Conservation (phyloP, 2,797 vertebrate genomes). For the Pempheris klunzingeri region DNA sequence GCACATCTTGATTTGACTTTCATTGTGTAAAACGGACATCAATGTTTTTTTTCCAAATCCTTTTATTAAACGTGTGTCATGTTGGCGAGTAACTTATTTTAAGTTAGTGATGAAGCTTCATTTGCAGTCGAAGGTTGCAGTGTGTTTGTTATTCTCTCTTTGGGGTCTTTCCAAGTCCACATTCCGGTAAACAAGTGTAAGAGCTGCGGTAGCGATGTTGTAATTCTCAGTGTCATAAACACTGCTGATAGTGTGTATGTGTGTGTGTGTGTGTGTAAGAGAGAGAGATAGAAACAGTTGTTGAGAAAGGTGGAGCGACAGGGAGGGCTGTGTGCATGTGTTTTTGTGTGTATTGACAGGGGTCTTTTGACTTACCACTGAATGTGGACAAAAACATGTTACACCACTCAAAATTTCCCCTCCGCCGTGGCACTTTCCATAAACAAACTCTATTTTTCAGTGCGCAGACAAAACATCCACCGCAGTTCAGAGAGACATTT, state of each 20-base stretch:
- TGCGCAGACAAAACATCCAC: conserved; percentile 74
- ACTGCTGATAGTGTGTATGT: conserved; percentile 44
- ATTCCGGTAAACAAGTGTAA: conserved; percentile 69
- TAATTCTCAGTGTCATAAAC: conserved; percentile 69
- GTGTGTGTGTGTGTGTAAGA: conserved; percentile 21
- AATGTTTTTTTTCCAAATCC: conserved; percentile 18
- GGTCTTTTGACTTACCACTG: conserved; percentile 67
- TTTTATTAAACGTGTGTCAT: conserved; percentile 16
- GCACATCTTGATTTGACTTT: conserved; percentile 54
- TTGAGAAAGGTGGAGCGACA: conserved; percentile 34
- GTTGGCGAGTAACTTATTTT: conserved; percentile 3
- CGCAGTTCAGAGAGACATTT: conserved; percentile 35
- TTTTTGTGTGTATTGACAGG: conserved; percentile 34
- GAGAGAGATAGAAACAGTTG: conserved; percentile 24
- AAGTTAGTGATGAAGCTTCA: conserved; percentile 22
- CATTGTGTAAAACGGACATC: conserved; percentile 13
- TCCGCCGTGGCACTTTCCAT: conserved; percentile 70
- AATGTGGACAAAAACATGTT: conserved; percentile 72
- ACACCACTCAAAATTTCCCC: conserved; percentile 73
- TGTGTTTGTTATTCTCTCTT: conserved; percentile 53
- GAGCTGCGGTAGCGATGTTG: conserved; percentile 66
- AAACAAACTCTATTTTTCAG: conserved; percentile 76
- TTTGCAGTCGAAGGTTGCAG: conserved; percentile 30
- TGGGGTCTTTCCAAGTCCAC: conserved; percentile 70
- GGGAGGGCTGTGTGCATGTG: conserved; percentile 21